Conservation (phyloP, 2,797 vertebrate genomes). For the Tangara arthus region DNA sequence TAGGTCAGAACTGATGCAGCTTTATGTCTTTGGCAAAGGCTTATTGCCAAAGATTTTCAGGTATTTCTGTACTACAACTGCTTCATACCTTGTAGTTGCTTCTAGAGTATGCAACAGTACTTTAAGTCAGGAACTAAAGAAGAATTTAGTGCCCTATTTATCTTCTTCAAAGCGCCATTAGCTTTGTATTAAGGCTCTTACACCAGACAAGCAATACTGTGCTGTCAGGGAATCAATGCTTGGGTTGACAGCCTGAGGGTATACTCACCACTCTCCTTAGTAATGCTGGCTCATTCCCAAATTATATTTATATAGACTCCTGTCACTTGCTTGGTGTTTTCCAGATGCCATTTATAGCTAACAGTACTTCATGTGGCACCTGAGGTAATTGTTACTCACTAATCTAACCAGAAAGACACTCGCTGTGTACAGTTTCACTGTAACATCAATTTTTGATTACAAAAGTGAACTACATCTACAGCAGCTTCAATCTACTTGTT, state of each 20-base stretch:
- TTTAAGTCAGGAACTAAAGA: not conserved
- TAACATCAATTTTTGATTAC: not conserved
- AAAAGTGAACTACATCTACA: not conserved
- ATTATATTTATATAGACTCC: slow-evolving; percentile 41
- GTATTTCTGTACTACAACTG: not conserved
- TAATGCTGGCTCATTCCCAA: not conserved
- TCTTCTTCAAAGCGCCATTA: slow-evolving; percentile 4
- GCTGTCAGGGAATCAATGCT: slow-evolving; percentile 19
- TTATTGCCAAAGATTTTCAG: not conserved
- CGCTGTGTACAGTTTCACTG: not conserved
- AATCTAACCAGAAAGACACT: not conserved
- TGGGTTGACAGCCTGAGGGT: slow-evolving; percentile 23
- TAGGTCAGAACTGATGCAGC: not conserved
- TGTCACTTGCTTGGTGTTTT: slow-evolving; percentile 17
- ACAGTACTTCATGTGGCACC: not conserved
- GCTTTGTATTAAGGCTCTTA: not conserved
- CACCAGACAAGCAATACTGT: not conserved
- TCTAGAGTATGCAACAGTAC: not conserved
- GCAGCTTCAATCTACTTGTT: not conserved
- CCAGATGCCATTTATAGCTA: not conserved
- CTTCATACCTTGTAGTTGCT: not conserved
- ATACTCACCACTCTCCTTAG: not conserved
- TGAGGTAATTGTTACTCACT: not conserved
- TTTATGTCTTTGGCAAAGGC: not conserved
- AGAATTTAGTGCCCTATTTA: slow-evolving; percentile 8